phyloP scores from a whole-genome alignment of 2,888 invertebrate genomes.

The Calephelis perditalis region DNA sequence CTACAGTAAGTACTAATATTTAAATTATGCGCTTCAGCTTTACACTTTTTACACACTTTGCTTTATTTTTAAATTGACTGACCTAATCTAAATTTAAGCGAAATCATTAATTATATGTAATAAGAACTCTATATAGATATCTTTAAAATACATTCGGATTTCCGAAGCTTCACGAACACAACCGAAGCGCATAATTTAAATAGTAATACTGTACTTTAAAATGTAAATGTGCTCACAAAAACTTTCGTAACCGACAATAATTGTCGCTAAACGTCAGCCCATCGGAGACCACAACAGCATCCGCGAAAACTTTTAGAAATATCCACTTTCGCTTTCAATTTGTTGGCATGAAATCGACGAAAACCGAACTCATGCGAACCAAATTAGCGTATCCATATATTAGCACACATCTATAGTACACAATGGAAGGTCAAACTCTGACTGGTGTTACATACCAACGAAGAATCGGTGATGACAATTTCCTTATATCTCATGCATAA shows the following conservation, averaged over 20 bases:
- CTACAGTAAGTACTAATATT: too few relatives aligned
- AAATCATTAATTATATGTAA: too few relatives aligned
- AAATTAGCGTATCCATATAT: slow-evolving; percentile 64
- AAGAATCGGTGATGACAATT: slow-evolving; percentile 34
- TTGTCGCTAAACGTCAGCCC: slow-evolving; percentile 44
- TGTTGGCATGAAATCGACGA: slow-evolving; percentile 48
- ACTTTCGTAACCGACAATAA: slow-evolving; percentile 38
- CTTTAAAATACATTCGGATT: too few relatives aligned
- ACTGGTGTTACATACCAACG: slow-evolving; percentile 54
- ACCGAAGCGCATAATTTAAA: too few relatives aligned
- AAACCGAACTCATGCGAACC: slow-evolving; percentile 49
- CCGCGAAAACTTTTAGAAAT: slow-evolving; percentile 21
- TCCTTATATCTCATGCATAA: slow-evolving; percentile 24
- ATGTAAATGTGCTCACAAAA: slow-evolving; percentile 22
- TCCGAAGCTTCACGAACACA: too few relatives aligned
- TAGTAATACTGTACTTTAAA: too few relatives aligned
- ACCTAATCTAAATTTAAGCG: too few relatives aligned
- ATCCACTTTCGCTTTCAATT: slow-evolving; percentile 54
- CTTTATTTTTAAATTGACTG: too few relatives aligned
- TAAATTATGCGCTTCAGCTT: too few relatives aligned
- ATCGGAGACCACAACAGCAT: slow-evolving; percentile 19
- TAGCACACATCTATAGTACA: slow-evolving; percentile 54
- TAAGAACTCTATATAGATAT: too few relatives aligned
- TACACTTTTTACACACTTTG: too few relatives aligned
- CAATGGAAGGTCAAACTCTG: slow-evolving; percentile 66